Conservation (phyloP, 2,113 vertebrate species). For the Empidonax traillii region DNA sequence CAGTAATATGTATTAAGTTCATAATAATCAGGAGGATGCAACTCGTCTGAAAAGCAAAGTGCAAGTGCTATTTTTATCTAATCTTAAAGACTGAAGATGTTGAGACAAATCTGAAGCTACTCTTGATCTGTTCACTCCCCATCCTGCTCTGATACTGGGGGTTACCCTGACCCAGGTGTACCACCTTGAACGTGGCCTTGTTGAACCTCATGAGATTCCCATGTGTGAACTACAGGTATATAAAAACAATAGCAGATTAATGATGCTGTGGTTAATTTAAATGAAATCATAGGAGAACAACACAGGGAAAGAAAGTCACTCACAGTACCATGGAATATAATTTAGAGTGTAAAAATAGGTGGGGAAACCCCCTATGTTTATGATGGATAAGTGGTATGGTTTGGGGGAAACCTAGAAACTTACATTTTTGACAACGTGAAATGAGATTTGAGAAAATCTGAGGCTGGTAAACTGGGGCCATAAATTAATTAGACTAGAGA, state of each 20-base stretch:
- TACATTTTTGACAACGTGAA: background rate
- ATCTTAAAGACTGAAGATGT: background rate
- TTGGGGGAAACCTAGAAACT: background rate
- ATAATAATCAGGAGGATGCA: background rate
- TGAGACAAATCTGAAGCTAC: background rate
- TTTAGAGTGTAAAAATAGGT: background rate
- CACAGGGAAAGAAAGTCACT: background rate
- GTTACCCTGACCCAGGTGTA: too few relatives aligned
- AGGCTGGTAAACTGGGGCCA: background rate
- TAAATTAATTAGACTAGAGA: conserved; percentile 66
- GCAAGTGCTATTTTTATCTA: background rate
- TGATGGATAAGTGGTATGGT: background rate
- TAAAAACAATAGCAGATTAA: background rate
- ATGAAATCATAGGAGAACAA: background rate
- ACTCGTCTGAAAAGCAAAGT: background rate
- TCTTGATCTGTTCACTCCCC: background rate
- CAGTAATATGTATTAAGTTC: background rate
- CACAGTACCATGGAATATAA: background rate
- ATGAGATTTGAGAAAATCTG: conserved; percentile 24
- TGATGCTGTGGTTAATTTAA: background rate
- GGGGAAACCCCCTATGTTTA: fast-evolving
- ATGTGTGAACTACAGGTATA: background rate
- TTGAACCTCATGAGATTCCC: background rate
- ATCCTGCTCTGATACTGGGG: background rate
- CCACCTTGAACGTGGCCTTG: background rate